phyloP scores from a whole-genome alignment of 2,888 invertebrate species.

The Zaprionus lineosus region DNA sequence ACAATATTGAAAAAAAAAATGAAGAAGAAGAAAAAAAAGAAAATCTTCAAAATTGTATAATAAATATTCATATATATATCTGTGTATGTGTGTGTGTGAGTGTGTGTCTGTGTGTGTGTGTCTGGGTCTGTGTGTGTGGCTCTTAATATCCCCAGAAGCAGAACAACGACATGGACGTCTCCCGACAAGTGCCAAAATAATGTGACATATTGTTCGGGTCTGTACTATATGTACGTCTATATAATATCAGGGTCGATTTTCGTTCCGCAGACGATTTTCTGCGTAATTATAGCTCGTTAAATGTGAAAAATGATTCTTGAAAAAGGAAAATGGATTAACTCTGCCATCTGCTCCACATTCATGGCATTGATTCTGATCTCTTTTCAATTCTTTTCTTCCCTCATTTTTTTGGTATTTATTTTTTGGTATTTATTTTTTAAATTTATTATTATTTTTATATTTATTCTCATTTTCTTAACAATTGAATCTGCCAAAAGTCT shows the following conservation, averaged over 20 bases:
- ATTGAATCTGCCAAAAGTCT: too few species aligned
- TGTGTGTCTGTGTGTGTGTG: neutral
- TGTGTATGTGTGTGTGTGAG: neutral
- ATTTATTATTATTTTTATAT: too few species aligned
- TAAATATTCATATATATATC: conserved; percentile 7
- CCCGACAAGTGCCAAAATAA: conserved; percentile 51
- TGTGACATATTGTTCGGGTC: conserved; percentile 56
- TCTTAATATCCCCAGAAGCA: conserved; percentile 14
- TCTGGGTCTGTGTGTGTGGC: too few species aligned
- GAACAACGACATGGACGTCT: conserved; percentile 54
- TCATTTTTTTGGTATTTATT: too few species aligned
- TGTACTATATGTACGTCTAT: conserved; percentile 25
- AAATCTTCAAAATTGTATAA: conserved; percentile 40
- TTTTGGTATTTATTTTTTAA: too few species aligned
- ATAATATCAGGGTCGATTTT: conserved; percentile 64
- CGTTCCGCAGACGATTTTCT: conserved; percentile 27
- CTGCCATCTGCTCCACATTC: conserved; percentile 4
- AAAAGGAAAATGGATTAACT: conserved; percentile 12
- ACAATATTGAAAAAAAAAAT: too few species aligned
- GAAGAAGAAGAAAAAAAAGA: too few species aligned
- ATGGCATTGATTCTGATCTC: neutral
- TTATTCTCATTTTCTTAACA: too few species aligned
- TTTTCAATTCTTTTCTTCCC: too few species aligned
- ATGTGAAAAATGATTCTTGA: conserved; percentile 29
- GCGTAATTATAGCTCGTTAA: conserved; percentile 56